phyloP scores from a whole-genome alignment of 1,140 invertebrate species.

The Drosophila athabasca region DNA sequence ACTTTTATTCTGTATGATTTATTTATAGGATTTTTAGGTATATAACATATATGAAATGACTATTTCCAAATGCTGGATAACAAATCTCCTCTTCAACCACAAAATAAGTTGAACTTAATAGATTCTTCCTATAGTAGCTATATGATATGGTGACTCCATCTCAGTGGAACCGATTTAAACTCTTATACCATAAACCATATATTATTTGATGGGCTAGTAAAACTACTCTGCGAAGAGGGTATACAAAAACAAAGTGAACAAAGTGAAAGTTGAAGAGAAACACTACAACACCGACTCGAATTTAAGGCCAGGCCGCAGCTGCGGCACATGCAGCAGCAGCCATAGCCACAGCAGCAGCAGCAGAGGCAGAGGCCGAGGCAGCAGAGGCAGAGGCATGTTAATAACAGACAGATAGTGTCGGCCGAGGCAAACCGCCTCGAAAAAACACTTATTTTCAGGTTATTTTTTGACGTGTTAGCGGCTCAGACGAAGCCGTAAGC shows the following conservation, averaged over 20 bases:
- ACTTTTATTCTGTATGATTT: too few relatives aligned
- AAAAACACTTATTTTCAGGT: constrained; percentile 60
- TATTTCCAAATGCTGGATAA: too few relatives aligned
- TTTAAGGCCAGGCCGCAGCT: constrained; percentile 36
- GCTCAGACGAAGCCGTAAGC: constrained; percentile 42
- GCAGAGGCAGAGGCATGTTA: constrained; percentile 32
- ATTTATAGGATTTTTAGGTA: too few relatives aligned
- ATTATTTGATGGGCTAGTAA: background rate
- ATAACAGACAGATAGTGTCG: constrained; percentile 26
- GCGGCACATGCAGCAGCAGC: constrained; percentile 27
- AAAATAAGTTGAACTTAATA: too few relatives aligned
- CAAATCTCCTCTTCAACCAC: too few relatives aligned
- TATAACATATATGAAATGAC: too few relatives aligned
- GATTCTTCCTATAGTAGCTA: too few relatives aligned
- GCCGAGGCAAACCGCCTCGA: constrained; percentile 13
- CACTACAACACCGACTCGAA: constrained; percentile 47
- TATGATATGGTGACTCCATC: too few relatives aligned
- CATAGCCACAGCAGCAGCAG: constrained; percentile 14
- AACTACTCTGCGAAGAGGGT: background rate
- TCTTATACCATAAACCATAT: too few relatives aligned
- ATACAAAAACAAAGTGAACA: background rate
- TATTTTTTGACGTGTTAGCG: constrained; percentile 73
- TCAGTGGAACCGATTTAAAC: too few relatives aligned
- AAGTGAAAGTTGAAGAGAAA: constrained; percentile 69
- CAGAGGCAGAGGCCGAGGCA: constrained; percentile 14